Conservation (phyloP, 2,113 vertebrate genomes). For the Scytalopus superciliaris region DNA sequence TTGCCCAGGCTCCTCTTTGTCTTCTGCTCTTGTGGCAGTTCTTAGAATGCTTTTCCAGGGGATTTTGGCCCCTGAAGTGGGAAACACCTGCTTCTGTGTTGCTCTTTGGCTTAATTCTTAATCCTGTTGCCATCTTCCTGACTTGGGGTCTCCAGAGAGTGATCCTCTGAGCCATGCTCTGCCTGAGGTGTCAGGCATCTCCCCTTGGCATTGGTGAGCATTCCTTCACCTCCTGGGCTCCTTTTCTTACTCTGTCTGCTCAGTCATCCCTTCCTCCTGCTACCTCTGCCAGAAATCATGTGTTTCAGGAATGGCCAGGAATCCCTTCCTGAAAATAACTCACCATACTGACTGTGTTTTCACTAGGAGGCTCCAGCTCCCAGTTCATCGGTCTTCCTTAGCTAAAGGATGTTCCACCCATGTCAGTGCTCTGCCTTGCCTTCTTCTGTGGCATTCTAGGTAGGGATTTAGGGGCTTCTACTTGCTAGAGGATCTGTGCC, state of each 20-base stretch:
- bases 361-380: neutral
- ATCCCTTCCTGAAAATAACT: neutral
- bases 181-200: neutral
- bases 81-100: neutral
- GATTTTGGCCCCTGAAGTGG: neutral
- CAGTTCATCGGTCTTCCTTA: neutral
- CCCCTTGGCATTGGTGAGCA: neutral
- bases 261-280: neutral
- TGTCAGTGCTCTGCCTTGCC: fast-evolving
- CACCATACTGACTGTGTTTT: neutral
- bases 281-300: fast-evolving
- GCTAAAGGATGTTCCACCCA: neutral
- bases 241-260: neutral
- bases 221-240: neutral
- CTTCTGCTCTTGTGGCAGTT: neutral
- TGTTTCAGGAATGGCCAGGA: neutral
- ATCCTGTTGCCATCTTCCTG: neutral
- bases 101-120: neutral
- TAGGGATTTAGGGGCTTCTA: fast-evolving
- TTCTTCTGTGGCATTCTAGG: neutral
- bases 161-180: neutral
- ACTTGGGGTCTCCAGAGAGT: neutral
- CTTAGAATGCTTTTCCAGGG: neutral
- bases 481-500: neutral
- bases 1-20: neutral